Percentiles rank a stretch among this genome's conserved stretches.
Evolutionary conservation across 1,140 invertebrate genomes (phyloP).

Genomic region (Dendrolimus punctatus): DNA sequence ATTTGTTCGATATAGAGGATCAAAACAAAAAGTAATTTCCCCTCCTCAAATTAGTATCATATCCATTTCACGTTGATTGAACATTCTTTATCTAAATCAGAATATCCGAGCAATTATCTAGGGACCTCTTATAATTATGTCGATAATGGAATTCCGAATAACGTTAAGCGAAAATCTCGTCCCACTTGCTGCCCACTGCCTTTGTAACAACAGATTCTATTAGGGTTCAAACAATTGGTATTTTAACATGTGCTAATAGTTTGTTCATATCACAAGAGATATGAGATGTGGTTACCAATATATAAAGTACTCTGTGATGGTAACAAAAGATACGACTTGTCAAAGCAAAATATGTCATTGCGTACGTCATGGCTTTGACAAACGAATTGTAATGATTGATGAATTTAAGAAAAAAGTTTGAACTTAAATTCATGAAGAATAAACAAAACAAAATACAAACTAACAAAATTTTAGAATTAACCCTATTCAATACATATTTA

Average conservation of each 20-base stretch:
- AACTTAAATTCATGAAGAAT: too few species aligned
- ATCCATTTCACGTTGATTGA: background rate
- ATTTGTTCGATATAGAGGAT: background rate
- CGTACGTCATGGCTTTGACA: too few species aligned
- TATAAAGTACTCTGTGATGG: too few species aligned
- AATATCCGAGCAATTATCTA: slow-evolving; percentile 7
- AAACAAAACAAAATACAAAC: too few species aligned
- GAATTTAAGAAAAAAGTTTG: too few species aligned
- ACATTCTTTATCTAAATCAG: background rate
- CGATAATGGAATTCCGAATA: slow-evolving; percentile 18
- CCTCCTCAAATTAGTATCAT: background rate
- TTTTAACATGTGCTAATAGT: background rate
- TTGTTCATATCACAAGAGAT: background rate
- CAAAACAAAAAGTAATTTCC: background rate
- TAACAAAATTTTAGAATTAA: too few species aligned
- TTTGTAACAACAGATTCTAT: slow-evolving; percentile 22
- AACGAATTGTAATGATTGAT: too few species aligned
- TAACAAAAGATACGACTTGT: background rate
- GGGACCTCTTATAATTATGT: slow-evolving; percentile 13
- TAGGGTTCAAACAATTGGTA: slow-evolving; percentile 16
- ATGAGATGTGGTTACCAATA: too few species aligned
- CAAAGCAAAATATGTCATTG: too few species aligned
- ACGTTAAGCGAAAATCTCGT: slow-evolving; percentile 11
- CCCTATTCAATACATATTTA: too few species aligned
- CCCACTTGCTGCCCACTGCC: slow-evolving; percentile 9